Evolutionary conservation across 2,888 invertebrate genomes (phyloP), one percentile per base, ranked within the genome.

Genomic region (Furcula furcula): DNA sequence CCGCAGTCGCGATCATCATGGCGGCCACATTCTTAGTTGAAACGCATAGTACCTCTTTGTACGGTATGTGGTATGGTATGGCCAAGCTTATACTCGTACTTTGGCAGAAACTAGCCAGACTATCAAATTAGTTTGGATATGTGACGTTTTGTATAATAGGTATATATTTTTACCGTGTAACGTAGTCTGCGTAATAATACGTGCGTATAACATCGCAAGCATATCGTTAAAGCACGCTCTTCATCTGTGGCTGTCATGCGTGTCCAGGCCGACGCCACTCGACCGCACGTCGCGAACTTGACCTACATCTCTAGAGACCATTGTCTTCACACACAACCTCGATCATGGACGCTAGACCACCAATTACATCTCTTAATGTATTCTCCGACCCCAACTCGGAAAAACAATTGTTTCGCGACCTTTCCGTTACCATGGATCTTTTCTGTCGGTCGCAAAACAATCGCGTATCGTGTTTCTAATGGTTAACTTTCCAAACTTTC

Each of bases 401-500:
- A 50, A 63, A 53, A 55, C 55, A 53, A 63, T 65, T 47, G 53
- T 51, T 52, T 40, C 31, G 11, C 9, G 3, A 28, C 28, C 31
- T 36, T 28, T 28, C 38, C 34, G 34, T 37, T 40, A 54, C 38
- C 34, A 40, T 40, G 38, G 36, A 32, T 36, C 30, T 42, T 29
- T 9, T 15, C 12, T 7, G 21, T 21, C 1, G 7, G 7, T 16
- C 14, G 6, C 4, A 15, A 36, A 52, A 41, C 46, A 61, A 69
- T 53, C 48, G 48, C 54, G 40, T 49, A 59, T 56, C 55, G 55
- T 72, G 69, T 70, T 72, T 72, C 71, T 74, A 75, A 80, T 76
- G 70, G 74, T 69, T 48, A 67, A 82, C 82, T 85, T 86, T 85
- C 84, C 74, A 76, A 80, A 77, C 85, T 84, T 85, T 86, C 84